Conservation (phyloP, 2,888 invertebrate genomes). For the Lasioglossum morio region DNA sequence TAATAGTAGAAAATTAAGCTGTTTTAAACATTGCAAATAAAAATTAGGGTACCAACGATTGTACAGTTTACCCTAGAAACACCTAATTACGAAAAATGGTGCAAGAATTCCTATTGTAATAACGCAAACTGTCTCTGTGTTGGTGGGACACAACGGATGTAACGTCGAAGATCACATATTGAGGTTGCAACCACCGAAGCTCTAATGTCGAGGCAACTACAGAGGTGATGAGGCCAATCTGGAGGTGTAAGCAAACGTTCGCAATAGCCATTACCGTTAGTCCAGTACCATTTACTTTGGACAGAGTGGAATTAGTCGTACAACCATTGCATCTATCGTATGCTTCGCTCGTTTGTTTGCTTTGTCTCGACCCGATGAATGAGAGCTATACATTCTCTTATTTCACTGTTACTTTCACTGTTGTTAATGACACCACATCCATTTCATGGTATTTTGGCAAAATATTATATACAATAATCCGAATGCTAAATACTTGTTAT, state of each 20-base stretch:
- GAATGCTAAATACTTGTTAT: neutral
- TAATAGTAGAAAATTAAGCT: too few species aligned
- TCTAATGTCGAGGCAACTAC: neutral
- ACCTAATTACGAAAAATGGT: neutral
- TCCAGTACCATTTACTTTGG: slow-evolving; percentile 2
- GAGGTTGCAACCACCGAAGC: neutral
- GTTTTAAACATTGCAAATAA: too few species aligned
- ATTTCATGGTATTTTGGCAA: neutral
- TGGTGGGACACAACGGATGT: too few species aligned
- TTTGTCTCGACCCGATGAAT: neutral
- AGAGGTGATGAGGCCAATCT: neutral
- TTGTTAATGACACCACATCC: neutral
- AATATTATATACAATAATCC: neutral
- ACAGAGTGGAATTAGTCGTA: neutral
- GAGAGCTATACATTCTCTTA: neutral
- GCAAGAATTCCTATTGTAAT: neutral
- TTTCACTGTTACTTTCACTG: neutral
- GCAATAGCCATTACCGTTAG: neutral
- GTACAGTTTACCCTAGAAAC: neutral
- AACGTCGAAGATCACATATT: neutral
- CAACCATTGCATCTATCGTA: neutral
- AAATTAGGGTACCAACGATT: too few species aligned
- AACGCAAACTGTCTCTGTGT: neutral
- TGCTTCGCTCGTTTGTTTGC: neutral
- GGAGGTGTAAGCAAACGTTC: neutral